Conservation (phyloP, 2,113 vertebrate species). For the Salvelinus sp. region DNA sequence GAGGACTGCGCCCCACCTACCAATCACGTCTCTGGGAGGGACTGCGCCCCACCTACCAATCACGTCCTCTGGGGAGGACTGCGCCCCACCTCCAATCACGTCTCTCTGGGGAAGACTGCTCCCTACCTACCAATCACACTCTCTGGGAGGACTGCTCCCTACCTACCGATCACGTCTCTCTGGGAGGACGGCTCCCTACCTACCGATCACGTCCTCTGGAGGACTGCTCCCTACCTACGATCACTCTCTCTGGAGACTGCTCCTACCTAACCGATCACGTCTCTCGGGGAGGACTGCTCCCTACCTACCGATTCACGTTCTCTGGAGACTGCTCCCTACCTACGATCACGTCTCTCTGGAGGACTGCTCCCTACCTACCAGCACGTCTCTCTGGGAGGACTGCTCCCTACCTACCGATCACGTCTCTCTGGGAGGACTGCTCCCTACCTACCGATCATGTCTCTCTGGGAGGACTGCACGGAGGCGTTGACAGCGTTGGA, state of each 20-base stretch:
- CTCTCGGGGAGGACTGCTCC: constrained; percentile 80
- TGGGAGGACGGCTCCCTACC: constrained; percentile 73
- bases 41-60: constrained; percentile 52
- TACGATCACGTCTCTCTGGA: too few species aligned
- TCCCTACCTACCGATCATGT: constrained; percentile 86
- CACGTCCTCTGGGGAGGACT: too few species aligned
- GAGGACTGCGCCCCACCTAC: constrained; percentile 59
- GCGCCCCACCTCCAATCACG: constrained; percentile 61
- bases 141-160: constrained; percentile 78
- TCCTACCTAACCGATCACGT: constrained; percentile 65
- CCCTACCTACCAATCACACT: constrained; percentile 64
- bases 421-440: too few species aligned
- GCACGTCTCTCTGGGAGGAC: too few species aligned
- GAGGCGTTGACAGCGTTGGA: constrained; percentile 84
- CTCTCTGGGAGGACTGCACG: constrained; percentile 85
- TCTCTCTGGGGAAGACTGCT: constrained; percentile 80
- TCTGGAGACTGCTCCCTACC: too few species aligned
- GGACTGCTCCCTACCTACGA: constrained; percentile 56
- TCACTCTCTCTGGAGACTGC: too few species aligned
- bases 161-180: constrained; percentile 73
- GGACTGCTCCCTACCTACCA: too few species aligned
- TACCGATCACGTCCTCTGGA: constrained; percentile 83
- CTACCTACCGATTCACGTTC: too few species aligned
- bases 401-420: too few species aligned
- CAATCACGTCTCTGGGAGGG: constrained; percentile 82